Evolutionary conservation across 2,888 invertebrate genomes (phyloP), one percentile per base, ranked within the genome.

Genomic region (Aleiodes testaceus): DNA sequence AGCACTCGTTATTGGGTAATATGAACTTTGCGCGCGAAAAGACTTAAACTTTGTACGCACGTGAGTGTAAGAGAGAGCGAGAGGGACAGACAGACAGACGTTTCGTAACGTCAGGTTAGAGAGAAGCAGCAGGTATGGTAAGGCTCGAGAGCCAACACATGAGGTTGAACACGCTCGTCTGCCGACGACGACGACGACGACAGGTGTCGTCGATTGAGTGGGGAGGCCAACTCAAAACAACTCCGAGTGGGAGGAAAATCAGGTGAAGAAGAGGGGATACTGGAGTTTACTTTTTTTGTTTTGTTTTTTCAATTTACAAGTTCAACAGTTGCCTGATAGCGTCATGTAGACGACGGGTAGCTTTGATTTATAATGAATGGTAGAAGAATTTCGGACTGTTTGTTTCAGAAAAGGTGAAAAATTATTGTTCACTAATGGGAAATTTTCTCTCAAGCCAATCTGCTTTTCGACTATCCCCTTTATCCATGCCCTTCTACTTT

Each of bases 191-290:
- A 73, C 72, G 74, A 73, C 70, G 68, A 69, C 71, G 76, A 74
- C 76, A 75, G 75, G 76, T 76, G 76, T 74, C 74, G 75, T 73
- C 47, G 65, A 61, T 52, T 69, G 16, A 68, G 73, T 71, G 75
- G 73, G 69, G 73, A 49, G 47, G 30, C 5, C 26, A 26, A 44
- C 22, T 22, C 9, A 59, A 59, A 30, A 16, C 20, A 16, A 11
- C 3, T 22, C 11, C 26, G 22, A 55, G 53, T 66, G 26, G 44
- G 22, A 55, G 22, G 16, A 4, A 59, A 22, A 11, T 36, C 22
- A 14, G 30, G 59, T 59, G 59, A 42, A 42, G 59, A 42, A 36
- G 16, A 6, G 36, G 36, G 36, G 36, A 59, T 59, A 42, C 36
- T 59, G 36, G 42, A 59, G 26, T 59, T 59, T 36, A 9, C 11